Percentiles rank a stretch among this genome's conserved stretches.
Conservation (phyloP, 2,797 vertebrate species). For the Artibeus jamaicensis region DNA sequence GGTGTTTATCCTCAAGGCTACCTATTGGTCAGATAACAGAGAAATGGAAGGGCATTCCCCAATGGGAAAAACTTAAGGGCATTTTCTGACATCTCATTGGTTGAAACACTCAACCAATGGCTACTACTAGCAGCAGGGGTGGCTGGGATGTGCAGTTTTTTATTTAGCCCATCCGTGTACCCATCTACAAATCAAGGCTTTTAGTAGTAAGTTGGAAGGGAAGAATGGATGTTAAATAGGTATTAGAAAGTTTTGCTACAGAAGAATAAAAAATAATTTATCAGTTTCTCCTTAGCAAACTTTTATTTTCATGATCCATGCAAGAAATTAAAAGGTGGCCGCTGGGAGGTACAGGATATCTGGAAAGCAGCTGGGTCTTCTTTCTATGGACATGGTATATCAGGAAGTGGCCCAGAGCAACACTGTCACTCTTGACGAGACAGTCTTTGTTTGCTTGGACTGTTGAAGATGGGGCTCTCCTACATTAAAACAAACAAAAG, state of each 20-base stretch:
- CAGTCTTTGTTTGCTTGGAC: neutral
- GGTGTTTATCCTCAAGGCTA: neutral
- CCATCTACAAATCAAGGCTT: neutral
- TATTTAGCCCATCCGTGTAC: neutral
- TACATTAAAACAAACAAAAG: neutral
- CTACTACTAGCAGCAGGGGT: neutral
- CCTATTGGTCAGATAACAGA: neutral
- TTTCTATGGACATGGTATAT: neutral
- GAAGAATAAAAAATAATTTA: neutral
- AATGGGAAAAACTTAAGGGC: neutral
- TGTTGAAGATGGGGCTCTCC: neutral
- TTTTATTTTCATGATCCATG: neutral
- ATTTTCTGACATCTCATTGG: neutral
- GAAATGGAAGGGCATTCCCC: neutral
- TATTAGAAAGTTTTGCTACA: neutral
- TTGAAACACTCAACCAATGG: neutral
- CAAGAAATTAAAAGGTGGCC: neutral
- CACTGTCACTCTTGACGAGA: neutral
- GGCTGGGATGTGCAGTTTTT: neutral
- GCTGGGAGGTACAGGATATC: neutral
- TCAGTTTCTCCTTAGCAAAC: neutral
- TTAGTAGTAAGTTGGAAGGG: neutral
- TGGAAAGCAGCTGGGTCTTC: neutral
- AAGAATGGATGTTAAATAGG: neutral
- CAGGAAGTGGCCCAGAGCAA: neutral